These are phyloP conservation scores for Crotalus horridus DNA, from an alignment of 2,113 vertebrate species.

Conservation along the genomic window DNA sequence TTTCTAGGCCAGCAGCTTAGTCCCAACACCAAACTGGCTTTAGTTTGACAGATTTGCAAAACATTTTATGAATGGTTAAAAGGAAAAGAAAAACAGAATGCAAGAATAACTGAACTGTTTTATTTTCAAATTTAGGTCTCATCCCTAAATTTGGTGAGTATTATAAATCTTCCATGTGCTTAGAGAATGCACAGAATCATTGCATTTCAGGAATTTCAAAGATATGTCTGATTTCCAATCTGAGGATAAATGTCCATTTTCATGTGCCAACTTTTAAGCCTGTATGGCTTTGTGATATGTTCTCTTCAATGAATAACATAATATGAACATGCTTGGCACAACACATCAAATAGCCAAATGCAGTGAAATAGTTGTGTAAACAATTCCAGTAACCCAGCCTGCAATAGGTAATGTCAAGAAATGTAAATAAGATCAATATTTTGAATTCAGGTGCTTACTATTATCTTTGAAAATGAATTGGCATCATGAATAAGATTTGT, in stretches of 20 bases:
- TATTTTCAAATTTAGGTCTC: background rate
- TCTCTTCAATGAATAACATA: background rate
- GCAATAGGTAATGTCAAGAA: background rate
- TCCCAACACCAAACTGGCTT: background rate
- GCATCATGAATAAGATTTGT: background rate
- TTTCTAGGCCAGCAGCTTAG: background rate
- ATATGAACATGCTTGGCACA: background rate
- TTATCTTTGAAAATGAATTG: background rate
- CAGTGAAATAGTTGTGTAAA: background rate
- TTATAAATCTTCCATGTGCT: background rate
- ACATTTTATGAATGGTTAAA: background rate
- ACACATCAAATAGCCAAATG: background rate
- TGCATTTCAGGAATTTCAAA: background rate
- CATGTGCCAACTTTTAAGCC: background rate
- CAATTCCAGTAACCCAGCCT: background rate
- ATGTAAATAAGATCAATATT: background rate
- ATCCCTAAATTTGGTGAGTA: accelerated
- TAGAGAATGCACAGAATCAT: background rate
- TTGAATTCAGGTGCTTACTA: background rate
- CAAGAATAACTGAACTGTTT: background rate
- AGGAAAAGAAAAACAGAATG: background rate
- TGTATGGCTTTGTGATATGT: background rate
- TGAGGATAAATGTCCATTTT: background rate
- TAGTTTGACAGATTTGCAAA: background rate
- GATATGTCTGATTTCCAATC: background rate